These are phyloP conservation scores for Edolisoma coerulescens DNA, from an alignment of 2,113 vertebrate species.

Conservation along the genomic window DNA sequence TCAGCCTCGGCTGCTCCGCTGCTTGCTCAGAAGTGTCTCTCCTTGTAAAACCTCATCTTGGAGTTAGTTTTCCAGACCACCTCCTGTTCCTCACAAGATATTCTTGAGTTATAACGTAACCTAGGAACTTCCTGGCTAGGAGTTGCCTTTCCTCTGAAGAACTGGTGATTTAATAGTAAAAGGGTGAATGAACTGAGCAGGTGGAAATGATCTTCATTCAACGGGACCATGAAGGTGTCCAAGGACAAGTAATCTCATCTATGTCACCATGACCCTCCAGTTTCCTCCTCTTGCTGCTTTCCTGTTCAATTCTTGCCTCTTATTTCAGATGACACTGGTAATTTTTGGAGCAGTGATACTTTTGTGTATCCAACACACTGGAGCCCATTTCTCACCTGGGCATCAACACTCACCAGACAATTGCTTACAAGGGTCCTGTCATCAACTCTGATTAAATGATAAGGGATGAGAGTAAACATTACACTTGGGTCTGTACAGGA, in stretches of 20 bases:
- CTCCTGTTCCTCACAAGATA: not conserved
- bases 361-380: not conserved
- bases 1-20: not conserved
- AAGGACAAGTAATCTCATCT: not conserved
- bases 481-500: not conserved
- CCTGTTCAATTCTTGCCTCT: not conserved
- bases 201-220: not conserved
- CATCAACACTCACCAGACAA: rapidly evolving
- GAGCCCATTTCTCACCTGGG: not conserved
- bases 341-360: not conserved
- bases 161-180: not conserved
- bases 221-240: not conserved
- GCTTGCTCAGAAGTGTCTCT: not conserved
- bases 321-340: not conserved
- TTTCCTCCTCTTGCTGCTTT: not conserved
- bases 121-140: not conserved
- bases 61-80: not conserved
- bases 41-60: not conserved
- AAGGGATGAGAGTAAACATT: not conserved
- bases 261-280: rapidly evolving
- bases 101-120: not conserved
- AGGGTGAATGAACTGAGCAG: not conserved
- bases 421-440: not conserved
- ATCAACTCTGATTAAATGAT: not conserved
- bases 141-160: not conserved